A percentile compares a stretch with the other conserved stretches of the same genome.
phyloP scores from a whole-genome alignment of 92 coral and sea anemone species.

The Actinostola sp. region DNA sequence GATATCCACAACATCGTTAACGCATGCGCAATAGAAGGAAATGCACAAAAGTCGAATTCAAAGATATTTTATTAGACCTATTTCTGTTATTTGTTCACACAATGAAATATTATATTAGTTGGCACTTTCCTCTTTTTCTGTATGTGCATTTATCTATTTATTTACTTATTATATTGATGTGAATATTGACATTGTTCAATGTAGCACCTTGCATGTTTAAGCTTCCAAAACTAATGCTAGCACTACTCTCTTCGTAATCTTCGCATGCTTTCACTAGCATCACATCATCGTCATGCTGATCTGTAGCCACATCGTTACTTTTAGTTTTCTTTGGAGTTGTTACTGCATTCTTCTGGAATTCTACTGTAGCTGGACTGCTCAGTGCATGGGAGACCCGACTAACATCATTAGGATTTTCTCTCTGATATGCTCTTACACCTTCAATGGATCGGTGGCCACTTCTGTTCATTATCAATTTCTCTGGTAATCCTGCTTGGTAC shows the following conservation, averaged over 20 bases:
- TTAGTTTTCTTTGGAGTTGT: background rate
- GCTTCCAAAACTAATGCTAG: conserved; percentile 11
- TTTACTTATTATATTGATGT: background rate
- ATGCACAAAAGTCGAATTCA: too few species aligned
- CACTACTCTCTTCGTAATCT: conserved; percentile 25
- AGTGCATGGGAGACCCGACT: conserved; percentile 12
- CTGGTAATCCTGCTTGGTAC: conserved; percentile 28
- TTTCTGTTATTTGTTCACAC: too few species aligned
- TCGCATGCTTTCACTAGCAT: conserved; percentile 30
- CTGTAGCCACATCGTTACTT: background rate
- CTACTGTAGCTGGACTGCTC: background rate
- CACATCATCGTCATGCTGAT: conserved; percentile 17
- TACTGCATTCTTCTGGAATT: background rate
- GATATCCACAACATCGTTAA: too few species aligned
- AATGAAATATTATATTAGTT: too few species aligned
- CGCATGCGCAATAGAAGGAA: too few species aligned
- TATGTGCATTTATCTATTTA: background rate
- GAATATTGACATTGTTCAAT: conserved; percentile 21
- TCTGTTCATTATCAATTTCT: conserved; percentile 31
- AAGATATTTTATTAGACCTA: too few species aligned
- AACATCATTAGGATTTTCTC: conserved; percentile 17
- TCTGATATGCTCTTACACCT: conserved; percentile 29
- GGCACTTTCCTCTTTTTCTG: background rate
- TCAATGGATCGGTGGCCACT: conserved; percentile 37
- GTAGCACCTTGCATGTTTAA: conserved; percentile 25